A percentile compares a stretch with the other conserved stretches of the same genome.
These are phyloP conservation scores for Turnix velox DNA, from an alignment of 2,113 vertebrate genomes.

Conservation along the genomic window DNA sequence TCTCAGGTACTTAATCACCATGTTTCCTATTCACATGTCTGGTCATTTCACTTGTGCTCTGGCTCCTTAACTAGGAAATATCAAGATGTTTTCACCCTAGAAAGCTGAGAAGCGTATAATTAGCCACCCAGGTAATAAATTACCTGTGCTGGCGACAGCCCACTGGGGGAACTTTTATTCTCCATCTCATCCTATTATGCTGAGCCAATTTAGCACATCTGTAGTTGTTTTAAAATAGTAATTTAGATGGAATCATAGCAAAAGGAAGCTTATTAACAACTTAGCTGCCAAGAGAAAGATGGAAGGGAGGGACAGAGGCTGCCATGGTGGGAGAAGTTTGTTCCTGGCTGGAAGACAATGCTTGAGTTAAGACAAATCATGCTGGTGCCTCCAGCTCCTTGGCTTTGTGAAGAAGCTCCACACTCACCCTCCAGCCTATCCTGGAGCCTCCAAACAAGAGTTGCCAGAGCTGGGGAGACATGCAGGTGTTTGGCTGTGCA, in stretches of 20 bases:
- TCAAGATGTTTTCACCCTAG: conserved; percentile 65
- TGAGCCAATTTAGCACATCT: conserved; percentile 69
- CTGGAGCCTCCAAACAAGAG: neutral
- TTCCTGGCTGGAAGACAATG: neutral
- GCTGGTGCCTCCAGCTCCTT: neutral
- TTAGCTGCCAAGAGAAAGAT: conserved; percentile 42
- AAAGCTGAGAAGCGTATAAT: conserved; percentile 59
- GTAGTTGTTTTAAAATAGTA: conserved; percentile 66
- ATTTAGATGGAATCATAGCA: conserved; percentile 58
- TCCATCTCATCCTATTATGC: conserved; percentile 66
- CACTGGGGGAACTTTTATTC: conserved; percentile 62
- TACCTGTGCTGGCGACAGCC: conserved; percentile 58
- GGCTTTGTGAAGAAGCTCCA: neutral
- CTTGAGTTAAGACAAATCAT: neutral
- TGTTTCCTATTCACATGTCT: conserved; percentile 59
- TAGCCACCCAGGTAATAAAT: conserved; percentile 68
- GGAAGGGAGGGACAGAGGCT: conserved; percentile 19
- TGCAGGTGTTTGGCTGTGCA: fast-evolving
- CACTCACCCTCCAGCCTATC: neutral
- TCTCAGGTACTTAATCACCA: conserved; percentile 61
- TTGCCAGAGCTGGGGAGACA: neutral
- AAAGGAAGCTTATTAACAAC: conserved; percentile 61
- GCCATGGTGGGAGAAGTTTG: neutral
- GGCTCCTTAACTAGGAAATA: conserved; percentile 60
- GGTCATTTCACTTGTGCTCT: conserved; percentile 56